Base-by-base conservation (phyloP, 64 coral and sea anemone species). In the Pachyseris speciosa region DNA sequence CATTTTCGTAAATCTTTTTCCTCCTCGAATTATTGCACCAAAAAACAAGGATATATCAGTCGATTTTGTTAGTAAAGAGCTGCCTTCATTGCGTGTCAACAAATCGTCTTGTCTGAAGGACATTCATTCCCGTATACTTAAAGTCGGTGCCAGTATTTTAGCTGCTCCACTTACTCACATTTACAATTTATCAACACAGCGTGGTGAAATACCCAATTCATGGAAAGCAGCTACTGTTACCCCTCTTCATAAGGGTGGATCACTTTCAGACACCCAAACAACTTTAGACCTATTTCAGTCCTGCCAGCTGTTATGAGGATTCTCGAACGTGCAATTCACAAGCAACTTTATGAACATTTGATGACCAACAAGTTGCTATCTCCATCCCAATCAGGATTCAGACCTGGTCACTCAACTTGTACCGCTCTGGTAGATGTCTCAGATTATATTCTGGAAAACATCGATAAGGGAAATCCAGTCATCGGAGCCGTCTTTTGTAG, bases 1-100 rank as follows among this genome's bases (percentile, higher is more conserved):
- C n/a, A n/a, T n/a, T n/a, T n/a, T n/a, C n/a, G n/a, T n/a, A n/a
- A n/a, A n/a, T n/a, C n/a, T n/a, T n/a, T n/a, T n/a, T n/a, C n/a
- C n/a, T n/a, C n/a, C n/a, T n/a, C 78, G 29, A 0, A 69, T n/a
- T n/a, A n/a, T n/a, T n/a, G n/a, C n/a, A n/a, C n/a, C n/a, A n/a
- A n/a, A n/a, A n/a, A n/a, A n/a, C n/a, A n/a, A 65, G n/a, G 8
- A 31, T 22, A 63, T 91, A 17, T 64, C 79, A 71, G 67, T 60
- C n/a, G 31, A 91, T 59, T 91, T 91, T 72, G 77, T 91, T 17
- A 75, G 75, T 28, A 91, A 89, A 70, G 43, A 67, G 26, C 24
- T 91, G 44, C 84, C 66, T 16, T 84, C 89, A 25, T 32, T 90
- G 50, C 58, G 59, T 52, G 60, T 80, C 16, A 90, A 81, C 3